Evolutionary conservation across 1,140 invertebrate genomes (phyloP), one percentile per base, ranked within the genome.

Genomic region (Nebria ingens): DNA sequence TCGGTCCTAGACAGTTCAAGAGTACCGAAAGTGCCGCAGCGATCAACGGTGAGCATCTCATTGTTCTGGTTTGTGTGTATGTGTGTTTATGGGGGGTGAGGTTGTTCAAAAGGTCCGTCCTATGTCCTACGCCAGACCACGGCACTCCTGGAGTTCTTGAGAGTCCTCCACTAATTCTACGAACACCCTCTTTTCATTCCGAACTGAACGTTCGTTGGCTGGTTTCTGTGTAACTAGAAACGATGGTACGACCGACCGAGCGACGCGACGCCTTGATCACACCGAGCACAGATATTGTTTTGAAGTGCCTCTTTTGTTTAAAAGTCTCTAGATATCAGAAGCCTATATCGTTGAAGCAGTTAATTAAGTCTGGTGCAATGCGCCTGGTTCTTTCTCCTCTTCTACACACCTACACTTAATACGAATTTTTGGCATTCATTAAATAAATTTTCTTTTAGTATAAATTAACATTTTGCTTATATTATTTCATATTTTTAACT

Each of bases 181-280:
- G 40, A 45, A 45, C 40, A 45, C 40, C 40, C 40, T 45, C 40
- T 45, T 17, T 34, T 34, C 25, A 34, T 34, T 34, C 25, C n/a
- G n/a, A 34, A 34, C 25, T 34, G 25, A 9, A n/a, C n/a, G 25
- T 34, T 6, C n/a, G 25, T 34, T n/a, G 25, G n/a, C 6, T 34
- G 25, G 25, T 34, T n/a, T 34, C 25, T 34, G 25, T 34, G 25
- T 34, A 34, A 34, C 25, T 34, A 34, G 25, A 17, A 45, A 45
- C 40, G 40, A 45, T 17, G 17, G 25, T n/a, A 9, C 3, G 40
- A 11, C 40, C 40, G 6, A 45, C 9, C 4, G 40, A 45, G 17
- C 15, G 15, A 17, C 40, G 9, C 6, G 15, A 45, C 40, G 3
- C 9, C 40, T 45, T 4, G 17, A 45, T 17, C 4, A 45, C 6